Base-by-base conservation (phyloP, 2,113 vertebrate genomes). In the Anoura caudifer region DNA sequence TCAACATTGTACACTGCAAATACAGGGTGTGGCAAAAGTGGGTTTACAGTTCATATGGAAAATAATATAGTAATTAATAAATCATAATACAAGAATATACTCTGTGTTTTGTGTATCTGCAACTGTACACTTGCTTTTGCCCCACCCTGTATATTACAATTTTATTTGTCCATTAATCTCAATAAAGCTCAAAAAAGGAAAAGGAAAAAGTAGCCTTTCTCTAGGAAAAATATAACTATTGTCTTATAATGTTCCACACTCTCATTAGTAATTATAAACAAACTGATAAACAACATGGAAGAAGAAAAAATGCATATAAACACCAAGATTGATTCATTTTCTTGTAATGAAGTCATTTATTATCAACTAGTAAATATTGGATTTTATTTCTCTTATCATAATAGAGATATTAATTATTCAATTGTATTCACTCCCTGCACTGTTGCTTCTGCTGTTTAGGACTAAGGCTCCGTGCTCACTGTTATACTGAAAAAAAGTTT, bases 231-330 rank as follows among this genome's bases (percentile, higher is more conserved):
- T 79, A 43, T 33, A 87, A 52, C 61, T 84, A 15, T 81, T 76
- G 8, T 90, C 80, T 93, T 86, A 90, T 22, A 95, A 56, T 87
- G 73, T 84, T 81, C 80, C 76, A 92, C 50, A 96, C 36, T 97
- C 70, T 88, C 80, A 83, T 96, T 94, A 76, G 93, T 85, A 96
- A 95, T 94, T 95, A 92, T 87, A 92, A 94, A 87, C 93, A 96
- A 92, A 90, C 92, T 75, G 17, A 90, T 95, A 85, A 15, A 77
- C 63, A 92, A 73, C 96, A 95, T 94, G n/a, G n/a, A 81, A 41
- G 47, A 47, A 75, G 56, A 75, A 41, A 76, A 92, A 86, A 94
- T 41, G 56, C 92, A 17, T 96, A 72, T 94, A 87, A 91, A 87
- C 87, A 84, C 19, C 50, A 86, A 90, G 43, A 92, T 89, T 2